Evolutionary conservation across 2,113 vertebrate genomes (phyloP).

Genomic region (Tachycineta bicolor): DNA sequence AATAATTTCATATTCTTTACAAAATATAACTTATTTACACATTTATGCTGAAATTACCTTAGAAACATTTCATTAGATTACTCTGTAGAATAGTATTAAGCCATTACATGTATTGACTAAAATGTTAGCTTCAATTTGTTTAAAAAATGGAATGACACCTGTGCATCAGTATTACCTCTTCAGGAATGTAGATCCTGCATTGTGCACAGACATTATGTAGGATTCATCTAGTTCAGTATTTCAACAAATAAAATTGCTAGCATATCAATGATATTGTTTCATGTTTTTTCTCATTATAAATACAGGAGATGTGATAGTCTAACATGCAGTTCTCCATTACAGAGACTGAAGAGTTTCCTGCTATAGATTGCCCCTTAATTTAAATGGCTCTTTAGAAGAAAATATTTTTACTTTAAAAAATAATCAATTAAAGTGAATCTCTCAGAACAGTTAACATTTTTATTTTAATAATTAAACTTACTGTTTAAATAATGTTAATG

Average conservation of each 20-base stretch:
- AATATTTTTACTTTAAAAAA: neutral
- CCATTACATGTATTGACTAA: neutral
- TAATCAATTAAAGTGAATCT: neutral
- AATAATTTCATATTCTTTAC: neutral
- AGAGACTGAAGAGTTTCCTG: neutral
- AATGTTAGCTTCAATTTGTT: neutral
- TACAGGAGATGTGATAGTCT: neutral
- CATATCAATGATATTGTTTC: neutral
- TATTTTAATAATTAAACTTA: neutral
- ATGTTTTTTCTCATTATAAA: neutral
- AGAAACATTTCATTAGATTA: constrained; percentile 1
- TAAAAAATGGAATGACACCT: neutral
- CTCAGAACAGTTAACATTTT: neutral
- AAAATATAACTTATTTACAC: neutral
- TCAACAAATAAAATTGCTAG: neutral
- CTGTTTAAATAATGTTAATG: neutral
- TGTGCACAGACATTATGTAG: neutral
- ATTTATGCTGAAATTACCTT: neutral
- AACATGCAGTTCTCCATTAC: neutral
- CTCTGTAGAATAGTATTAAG: neutral
- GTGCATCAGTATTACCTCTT: neutral
- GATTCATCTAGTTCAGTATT: neutral
- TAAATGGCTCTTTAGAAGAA: neutral
- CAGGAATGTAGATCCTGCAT: neutral
- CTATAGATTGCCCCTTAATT: neutral